Conservation (phyloP, 1,140 invertebrate genomes). For the Pogonus chalceus region DNA sequence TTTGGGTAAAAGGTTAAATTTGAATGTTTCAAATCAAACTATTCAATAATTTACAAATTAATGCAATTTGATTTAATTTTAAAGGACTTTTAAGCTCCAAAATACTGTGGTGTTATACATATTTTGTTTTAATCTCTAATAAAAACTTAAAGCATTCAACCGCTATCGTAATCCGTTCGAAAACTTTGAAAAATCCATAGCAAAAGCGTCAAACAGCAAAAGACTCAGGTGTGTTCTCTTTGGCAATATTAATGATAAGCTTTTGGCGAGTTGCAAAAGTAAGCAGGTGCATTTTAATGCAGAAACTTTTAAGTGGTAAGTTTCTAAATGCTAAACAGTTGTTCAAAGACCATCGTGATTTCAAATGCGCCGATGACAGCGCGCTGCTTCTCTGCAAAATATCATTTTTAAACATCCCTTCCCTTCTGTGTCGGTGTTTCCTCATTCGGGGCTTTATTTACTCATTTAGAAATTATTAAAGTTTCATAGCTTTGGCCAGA, state of each 20-base stretch:
- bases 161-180: background rate
- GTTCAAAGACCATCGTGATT: constrained; percentile 20
- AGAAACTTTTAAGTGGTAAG: constrained; percentile 26
- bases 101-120: background rate
- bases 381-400: background rate
- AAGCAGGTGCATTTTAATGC: constrained; percentile 13
- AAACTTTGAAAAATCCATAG: background rate
- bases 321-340: constrained; percentile 29
- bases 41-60: too few relatives aligned
- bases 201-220: background rate
- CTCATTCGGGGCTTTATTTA: too few relatives aligned
- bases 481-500: too few relatives aligned
- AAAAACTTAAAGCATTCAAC: background rate
- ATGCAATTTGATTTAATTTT: background rate
- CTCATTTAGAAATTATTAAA: too few relatives aligned
- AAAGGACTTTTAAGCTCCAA: background rate
- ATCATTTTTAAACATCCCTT: too few relatives aligned
- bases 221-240: constrained; percentile 17
- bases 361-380: constrained; percentile 18
- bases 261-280: constrained; percentile 13
- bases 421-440: too few relatives aligned
- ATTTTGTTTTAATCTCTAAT: background rate
- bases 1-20: too few relatives aligned
- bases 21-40: too few relatives aligned
- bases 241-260: constrained; percentile 19